phyloP scores from a whole-genome alignment of 2,888 invertebrate genomes.

The Netelia fuscicornis region DNA sequence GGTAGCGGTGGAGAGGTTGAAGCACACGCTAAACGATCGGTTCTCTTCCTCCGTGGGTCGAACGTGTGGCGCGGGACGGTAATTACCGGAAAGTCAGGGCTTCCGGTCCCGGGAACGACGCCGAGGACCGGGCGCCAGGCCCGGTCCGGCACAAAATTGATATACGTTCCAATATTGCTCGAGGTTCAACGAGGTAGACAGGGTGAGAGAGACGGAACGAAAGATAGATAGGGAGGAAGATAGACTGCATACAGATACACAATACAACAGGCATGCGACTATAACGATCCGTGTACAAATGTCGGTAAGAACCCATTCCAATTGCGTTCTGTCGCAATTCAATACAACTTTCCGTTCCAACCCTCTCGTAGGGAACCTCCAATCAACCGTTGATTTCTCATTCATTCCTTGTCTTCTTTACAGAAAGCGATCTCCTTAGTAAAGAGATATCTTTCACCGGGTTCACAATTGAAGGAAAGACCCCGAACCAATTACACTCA shows the following conservation, averaged over 20 bases:
- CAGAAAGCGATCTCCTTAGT: background rate
- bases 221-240: slow-evolving; percentile 25
- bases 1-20: slow-evolving; percentile 16
- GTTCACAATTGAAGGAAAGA: background rate
- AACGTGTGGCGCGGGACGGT: slow-evolving; percentile 48
- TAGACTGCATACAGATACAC: slow-evolving; percentile 16
- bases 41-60: slow-evolving; percentile 52
- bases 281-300: slow-evolving; percentile 14
- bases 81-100: slow-evolving; percentile 67
- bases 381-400: background rate
- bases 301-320: background rate
- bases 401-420: background rate
- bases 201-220: slow-evolving; percentile 27
- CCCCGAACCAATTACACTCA: background rate
- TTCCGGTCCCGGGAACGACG: slow-evolving; percentile 62
- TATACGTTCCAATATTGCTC: slow-evolving; percentile 65
- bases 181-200: slow-evolving; percentile 15
- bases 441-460: background rate
- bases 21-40: slow-evolving; percentile 60
- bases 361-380: background rate
- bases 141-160: slow-evolving; percentile 62
- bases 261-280: slow-evolving; percentile 18
- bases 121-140: slow-evolving; percentile 51
- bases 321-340: background rate
- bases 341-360: background rate